phyloP scores from a whole-genome alignment of 2,113 vertebrate genomes.

The Tiliqua scincoides region DNA sequence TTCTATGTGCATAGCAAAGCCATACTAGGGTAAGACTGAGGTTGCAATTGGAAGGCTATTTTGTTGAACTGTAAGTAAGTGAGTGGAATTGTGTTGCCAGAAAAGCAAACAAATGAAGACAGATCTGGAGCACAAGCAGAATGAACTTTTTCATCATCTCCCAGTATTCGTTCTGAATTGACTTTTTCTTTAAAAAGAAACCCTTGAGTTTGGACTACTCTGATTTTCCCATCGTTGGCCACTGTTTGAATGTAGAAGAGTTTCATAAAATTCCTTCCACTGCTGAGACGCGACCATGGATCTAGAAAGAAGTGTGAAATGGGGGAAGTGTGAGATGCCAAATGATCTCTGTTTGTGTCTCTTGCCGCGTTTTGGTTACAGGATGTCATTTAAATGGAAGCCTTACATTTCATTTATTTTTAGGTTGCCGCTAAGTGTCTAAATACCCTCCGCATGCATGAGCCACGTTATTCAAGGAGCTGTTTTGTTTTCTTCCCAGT shows the following conservation, averaged over 20 bases:
- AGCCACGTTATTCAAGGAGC: constrained; percentile 62
- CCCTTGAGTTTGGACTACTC: neutral
- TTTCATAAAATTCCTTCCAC: constrained; percentile 36
- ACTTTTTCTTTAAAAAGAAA: neutral
- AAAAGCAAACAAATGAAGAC: neutral
- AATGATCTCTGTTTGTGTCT: constrained; percentile 53
- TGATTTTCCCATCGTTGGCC: neutral
- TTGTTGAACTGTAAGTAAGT: neutral
- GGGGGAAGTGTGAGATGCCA: constrained; percentile 45
- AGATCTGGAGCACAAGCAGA: neutral
- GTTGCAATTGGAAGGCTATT: neutral
- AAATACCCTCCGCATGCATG: constrained; percentile 61
- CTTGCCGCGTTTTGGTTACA: constrained; percentile 57
- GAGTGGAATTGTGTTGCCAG: neutral
- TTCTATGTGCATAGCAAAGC: neutral
- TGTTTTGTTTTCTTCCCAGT: constrained; percentile 57
- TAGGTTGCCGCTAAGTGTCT: constrained; percentile 61
- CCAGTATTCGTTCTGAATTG: neutral
- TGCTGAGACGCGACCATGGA: neutral
- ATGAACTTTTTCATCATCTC: neutral
- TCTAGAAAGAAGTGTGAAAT: neutral
- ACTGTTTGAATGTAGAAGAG: neutral
- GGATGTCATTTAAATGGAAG: constrained; percentile 65
- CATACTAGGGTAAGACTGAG: neutral
- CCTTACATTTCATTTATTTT: constrained; percentile 68